phyloP scores from a whole-genome alignment of 2,113 vertebrate species.

The Alectura lathami region DNA sequence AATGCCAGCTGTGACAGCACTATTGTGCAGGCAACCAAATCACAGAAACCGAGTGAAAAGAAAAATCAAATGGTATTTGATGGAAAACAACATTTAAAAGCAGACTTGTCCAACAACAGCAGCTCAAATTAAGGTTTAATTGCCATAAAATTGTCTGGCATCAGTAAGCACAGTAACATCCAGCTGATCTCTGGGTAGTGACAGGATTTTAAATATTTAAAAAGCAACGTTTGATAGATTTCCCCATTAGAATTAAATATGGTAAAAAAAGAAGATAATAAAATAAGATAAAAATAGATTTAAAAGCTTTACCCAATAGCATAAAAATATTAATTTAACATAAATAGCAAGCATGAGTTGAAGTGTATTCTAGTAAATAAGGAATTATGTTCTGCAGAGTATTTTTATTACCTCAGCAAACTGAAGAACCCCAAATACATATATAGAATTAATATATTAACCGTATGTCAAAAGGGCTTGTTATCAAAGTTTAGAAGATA shows the following conservation, averaged over 20 bases:
- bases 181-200: background rate
- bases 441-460: background rate
- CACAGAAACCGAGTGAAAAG: background rate
- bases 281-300: background rate
- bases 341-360: background rate
- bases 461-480: background rate
- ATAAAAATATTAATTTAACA: background rate
- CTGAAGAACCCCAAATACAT: background rate
- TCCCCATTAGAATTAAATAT: background rate
- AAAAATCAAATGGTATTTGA: conserved; percentile 13
- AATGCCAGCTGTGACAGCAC: background rate
- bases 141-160: background rate
- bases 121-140: conserved; percentile 5
- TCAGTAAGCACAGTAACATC: background rate
- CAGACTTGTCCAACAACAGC: background rate
- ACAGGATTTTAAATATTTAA: background rate
- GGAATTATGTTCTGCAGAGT: background rate
- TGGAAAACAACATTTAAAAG: conserved; percentile 21
- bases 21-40: background rate
- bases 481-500: background rate
- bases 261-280: background rate
- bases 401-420: background rate
- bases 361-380: background rate
- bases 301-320: background rate
- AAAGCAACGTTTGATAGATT: background rate